Base-by-base conservation (phyloP, 1,140 invertebrate genomes). In the Papilio xuthus region DNA sequence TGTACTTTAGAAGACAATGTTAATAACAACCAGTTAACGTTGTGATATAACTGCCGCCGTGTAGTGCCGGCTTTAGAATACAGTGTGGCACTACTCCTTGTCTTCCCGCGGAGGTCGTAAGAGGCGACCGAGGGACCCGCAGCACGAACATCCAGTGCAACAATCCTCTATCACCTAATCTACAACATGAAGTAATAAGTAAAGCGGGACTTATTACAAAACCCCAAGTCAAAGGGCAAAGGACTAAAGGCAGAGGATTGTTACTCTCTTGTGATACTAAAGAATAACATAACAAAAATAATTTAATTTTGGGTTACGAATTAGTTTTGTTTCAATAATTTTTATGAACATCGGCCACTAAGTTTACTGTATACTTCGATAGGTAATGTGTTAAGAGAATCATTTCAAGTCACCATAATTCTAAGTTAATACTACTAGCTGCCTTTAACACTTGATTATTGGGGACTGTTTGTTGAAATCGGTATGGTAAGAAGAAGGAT, bases 41-140 rank as follows among this genome's bases (percentile, higher is more conserved):
- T 28, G 23, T 26, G 26, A 63, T 10, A 63, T 63, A 28, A 63
- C 60, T 63, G 60, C 60, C 60, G 60, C 60, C 60, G 60, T 63
- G 60, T 63, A 63, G 60, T 63, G 60, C 60, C 60, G 60, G 60
- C 47, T 18, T 56, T 56, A 56, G 53, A 56, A 56, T 56, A 56
- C 53, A 56, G 53, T 23, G 53, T 56, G 53, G 53, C 53, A 56
- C 53, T 56, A 56, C 53, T 56, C 53, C 53, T 56, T 56, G 53
- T 56, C 53, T 8, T 56, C 53, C 53, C 53, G 53, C 53, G 53
- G 53, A 56, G 53, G 23, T 60, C 60, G 60, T 63, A 63, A 63
- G 60, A 63, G 60, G 60, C 60, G 60, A 63, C 60, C 60, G 60
- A 63, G 60, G 60, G 60, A 63, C 60, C 60, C 60, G 60, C 60